These are phyloP conservation scores for Trididemnum clinides DNA, from an alignment of 23 tunicate genomes.

Conservation along the genomic window DNA sequence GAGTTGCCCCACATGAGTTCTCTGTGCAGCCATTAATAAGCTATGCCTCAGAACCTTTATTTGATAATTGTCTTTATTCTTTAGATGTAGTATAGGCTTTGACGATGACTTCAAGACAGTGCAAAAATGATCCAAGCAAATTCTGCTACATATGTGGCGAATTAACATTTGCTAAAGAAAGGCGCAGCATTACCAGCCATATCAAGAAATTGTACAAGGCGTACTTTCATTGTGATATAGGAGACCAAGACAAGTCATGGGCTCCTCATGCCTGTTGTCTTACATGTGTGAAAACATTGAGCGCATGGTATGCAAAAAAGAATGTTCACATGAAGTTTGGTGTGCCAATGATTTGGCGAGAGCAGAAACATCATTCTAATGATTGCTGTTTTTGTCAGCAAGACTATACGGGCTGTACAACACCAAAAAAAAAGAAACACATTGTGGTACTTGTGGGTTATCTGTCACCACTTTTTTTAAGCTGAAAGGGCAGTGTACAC, in stretches of 20 bases:
- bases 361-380: conserved; percentile 14
- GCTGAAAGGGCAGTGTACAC: too few relatives aligned
- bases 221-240: conserved; percentile 16
- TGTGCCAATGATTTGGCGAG: conserved; percentile 16
- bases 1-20: too few relatives aligned
- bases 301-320: conserved; percentile 6
- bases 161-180: conserved; percentile 18
- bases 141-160: conserved; percentile 5
- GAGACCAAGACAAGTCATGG: conserved; percentile 9
- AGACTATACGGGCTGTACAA: neutral
- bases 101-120: conserved; percentile 10
- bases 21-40: neutral
- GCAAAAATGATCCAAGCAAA: conserved; percentile 16
- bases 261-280: conserved; percentile 14
- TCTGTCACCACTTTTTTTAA: too few relatives aligned
- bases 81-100: neutral
- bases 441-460: too few relatives aligned
- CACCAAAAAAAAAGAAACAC: conserved; percentile 2
- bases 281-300: conserved; percentile 16
- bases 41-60: neutral
- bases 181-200: conserved; percentile 7
- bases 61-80: neutral
- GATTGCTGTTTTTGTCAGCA: conserved; percentile 13
- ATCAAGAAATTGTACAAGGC: conserved; percentile 16
- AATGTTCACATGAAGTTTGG: conserved; percentile 16